Evolutionary conservation across 1,140 invertebrate genomes (phyloP).

Genomic region (Aphidius gifuensis): DNA sequence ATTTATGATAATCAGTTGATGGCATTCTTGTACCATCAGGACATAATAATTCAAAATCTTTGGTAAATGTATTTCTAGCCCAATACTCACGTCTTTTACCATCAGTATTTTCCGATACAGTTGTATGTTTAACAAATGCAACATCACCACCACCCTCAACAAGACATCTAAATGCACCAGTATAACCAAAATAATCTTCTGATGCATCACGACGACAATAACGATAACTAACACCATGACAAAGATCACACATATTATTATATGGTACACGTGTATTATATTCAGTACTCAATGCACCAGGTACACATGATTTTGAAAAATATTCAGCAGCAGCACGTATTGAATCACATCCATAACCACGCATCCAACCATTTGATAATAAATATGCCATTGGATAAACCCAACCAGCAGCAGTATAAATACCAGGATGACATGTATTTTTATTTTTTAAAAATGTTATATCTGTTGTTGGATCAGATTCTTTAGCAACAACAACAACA

Average conservation of each 20-base stretch:
- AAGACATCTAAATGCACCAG: slow-evolving; percentile 87
- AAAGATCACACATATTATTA: slow-evolving; percentile 90
- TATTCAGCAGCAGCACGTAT: slow-evolving; percentile 86
- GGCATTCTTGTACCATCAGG: slow-evolving; percentile 82
- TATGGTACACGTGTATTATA: slow-evolving; percentile 78
- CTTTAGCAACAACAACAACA: slow-evolving; percentile 89
- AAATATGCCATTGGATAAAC: slow-evolving; percentile 90
- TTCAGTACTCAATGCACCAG: slow-evolving; percentile 80
- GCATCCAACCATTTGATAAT: slow-evolving; percentile 89
- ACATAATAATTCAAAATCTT: slow-evolving; percentile 92
- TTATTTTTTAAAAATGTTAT: slow-evolving; percentile 84
- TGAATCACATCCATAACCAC: slow-evolving; percentile 88
- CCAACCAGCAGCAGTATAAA: slow-evolving; percentile 92
- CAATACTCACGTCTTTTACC: slow-evolving; percentile 87
- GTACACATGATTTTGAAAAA: slow-evolving; percentile 87
- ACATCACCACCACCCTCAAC: slow-evolving; percentile 94
- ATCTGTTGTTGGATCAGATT: slow-evolving; percentile 81
- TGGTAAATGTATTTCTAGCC: slow-evolving; percentile 86
- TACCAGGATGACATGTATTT: slow-evolving; percentile 87
- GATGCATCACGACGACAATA: slow-evolving; percentile 81
- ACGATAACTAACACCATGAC: slow-evolving; percentile 79
- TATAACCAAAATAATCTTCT: slow-evolving; percentile 87
- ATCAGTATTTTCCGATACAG: slow-evolving; percentile 86
- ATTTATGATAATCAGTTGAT: slow-evolving; percentile 75
- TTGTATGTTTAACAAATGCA: slow-evolving; percentile 91